Base-by-base conservation (phyloP, 2,888 invertebrate genomes). In the Balanococcus diminutus region DNA sequence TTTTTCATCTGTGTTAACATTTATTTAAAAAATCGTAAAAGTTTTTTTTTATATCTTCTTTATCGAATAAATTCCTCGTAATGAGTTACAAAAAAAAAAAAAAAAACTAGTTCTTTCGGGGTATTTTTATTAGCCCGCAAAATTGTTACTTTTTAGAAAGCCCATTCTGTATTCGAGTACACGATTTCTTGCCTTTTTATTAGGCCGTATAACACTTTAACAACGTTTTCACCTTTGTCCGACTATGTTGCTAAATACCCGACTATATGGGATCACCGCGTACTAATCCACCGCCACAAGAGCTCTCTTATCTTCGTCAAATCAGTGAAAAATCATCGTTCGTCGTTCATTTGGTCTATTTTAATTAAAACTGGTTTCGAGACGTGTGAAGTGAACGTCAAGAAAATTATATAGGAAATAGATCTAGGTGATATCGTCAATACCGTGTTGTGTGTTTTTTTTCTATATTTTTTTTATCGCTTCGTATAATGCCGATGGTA, bases 331-430 rank as follows among this genome's bases (percentile, higher is more conserved):
- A 75, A 75, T 75, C 72, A 75, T 32, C 16, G n/a, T n/a, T 32
- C 31, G 32, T 75, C 72, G 72, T 32, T 75, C 72, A 75, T 75
- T 75, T 75, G 72, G 72, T 32, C 32, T 19, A 75, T 75, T 75
- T 61, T 75, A 75, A 75, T 75, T 75, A 75, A 75, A 75, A 75
- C 72, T 75, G 72, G 72, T 75, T 75, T 75, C 72, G n/a, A 31
- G n/a, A 75, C 72, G 72, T 75, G 72, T 75, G 72, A 75, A 75
- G 32, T 75, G 32, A 75, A 75, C 72, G 72, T 32, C 61, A 25
- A 61, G 61, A 61, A 61, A 61, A 61, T 61, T 61, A 61, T 25
- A 75, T 32, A 75, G 72, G 72, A 75, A 75, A 75, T 75, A 75
- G 72, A 75, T 75, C 32, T 32, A 32, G 32, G 32, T 32, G 72